phyloP scores from a whole-genome alignment of 1,140 invertebrate species.

The Gryllus bimaculatus region DNA sequence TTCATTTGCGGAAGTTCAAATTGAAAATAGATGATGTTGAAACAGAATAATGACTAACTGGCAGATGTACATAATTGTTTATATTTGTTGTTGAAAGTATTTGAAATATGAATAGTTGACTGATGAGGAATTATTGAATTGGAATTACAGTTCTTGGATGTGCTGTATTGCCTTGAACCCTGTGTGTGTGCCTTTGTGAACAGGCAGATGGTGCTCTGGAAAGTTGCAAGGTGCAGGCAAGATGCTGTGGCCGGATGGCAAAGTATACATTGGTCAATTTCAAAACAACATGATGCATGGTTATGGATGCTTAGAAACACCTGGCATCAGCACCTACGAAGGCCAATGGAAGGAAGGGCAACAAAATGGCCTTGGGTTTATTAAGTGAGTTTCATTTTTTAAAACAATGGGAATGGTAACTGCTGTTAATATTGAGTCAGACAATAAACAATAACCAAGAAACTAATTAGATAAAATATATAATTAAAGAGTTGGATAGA shows the following conservation, averaged over 20 bases:
- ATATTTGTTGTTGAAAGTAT: too few species aligned
- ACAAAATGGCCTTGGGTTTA: conserved; percentile 68
- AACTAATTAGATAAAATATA: too few species aligned
- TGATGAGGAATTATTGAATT: too few species aligned
- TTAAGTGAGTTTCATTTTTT: conserved; percentile 49
- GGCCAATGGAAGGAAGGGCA: conserved; percentile 76
- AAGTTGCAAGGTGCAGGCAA: conserved; percentile 74
- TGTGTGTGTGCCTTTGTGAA: background rate
- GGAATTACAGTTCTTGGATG: background rate
- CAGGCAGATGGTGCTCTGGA: conserved; percentile 39
- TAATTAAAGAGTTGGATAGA: too few species aligned
- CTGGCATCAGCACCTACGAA: conserved; percentile 41
- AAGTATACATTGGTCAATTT: conserved; percentile 68
- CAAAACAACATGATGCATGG: conserved; percentile 64
- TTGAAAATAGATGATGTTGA: too few species aligned
- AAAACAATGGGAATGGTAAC: too few species aligned
- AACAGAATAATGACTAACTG: too few species aligned
- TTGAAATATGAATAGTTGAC: too few species aligned
- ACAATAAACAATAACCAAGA: too few species aligned
- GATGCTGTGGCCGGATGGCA: conserved; percentile 71
- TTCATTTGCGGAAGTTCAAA: too few species aligned
- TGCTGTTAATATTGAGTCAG: too few species aligned
- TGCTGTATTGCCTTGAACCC: background rate
- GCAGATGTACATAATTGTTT: too few species aligned
- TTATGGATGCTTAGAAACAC: conserved; percentile 56